phyloP scores from a whole-genome alignment of 2,797 vertebrate species.

The Allobates femoralis region DNA sequence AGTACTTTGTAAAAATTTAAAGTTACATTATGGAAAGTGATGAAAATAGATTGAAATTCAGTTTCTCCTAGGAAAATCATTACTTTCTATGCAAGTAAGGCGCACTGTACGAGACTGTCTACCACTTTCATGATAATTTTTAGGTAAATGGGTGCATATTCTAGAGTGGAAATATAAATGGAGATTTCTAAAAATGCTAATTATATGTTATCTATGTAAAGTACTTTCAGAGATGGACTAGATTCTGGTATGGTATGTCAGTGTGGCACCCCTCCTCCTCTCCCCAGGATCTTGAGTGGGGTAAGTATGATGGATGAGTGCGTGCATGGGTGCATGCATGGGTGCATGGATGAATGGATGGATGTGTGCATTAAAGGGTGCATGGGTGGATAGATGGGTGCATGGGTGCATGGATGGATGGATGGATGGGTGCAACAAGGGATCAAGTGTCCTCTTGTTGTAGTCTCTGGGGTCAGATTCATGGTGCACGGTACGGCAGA shows the following conservation, averaged over 20 bases:
- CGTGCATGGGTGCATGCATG: too few species aligned
- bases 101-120: not conserved
- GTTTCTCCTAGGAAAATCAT: not conserved
- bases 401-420: too few species aligned
- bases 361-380: too few species aligned
- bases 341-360: too few species aligned
- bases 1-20: conserved; percentile 29
- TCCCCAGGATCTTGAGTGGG: too few species aligned
- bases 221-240: not conserved
- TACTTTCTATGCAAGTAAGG: not conserved
- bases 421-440: too few species aligned
- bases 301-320: too few species aligned
- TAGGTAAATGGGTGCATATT: not conserved
- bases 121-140: not conserved
- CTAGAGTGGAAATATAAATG: not conserved
- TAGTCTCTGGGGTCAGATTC: too few species aligned
- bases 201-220: not conserved
- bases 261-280: too few species aligned
- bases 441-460: too few species aligned
- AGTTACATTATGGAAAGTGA: not conserved
- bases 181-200: not conserved
- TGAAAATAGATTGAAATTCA: not conserved
- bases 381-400: too few species aligned
- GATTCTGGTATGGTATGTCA: not conserved
- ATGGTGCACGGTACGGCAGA: too few species aligned